Evolutionary conservation across 2,113 vertebrate species (phyloP).

Genomic region (Fregetta grallaria): DNA sequence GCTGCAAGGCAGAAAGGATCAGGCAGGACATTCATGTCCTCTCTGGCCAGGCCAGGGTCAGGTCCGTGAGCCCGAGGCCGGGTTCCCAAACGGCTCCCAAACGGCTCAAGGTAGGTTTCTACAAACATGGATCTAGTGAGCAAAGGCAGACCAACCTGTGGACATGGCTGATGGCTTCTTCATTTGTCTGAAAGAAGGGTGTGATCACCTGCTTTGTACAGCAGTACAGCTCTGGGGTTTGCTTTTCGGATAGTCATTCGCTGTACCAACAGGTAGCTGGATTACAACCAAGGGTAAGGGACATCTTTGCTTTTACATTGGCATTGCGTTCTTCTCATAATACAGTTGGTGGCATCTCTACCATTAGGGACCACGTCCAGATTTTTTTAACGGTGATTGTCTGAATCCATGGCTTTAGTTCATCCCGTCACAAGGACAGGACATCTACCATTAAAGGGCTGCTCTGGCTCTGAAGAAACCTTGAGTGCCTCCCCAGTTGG

Average conservation of each 20-base stretch:
- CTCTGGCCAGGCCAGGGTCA: background rate
- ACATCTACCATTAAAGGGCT: background rate
- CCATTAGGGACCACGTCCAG: background rate
- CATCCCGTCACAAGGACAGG: background rate
- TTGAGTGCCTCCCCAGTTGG: background rate
- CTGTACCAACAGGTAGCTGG: background rate
- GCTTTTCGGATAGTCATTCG: background rate
- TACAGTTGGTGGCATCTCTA: rapidly evolving
- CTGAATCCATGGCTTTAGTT: background rate
- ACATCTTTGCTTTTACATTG: background rate
- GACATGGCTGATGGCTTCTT: background rate
- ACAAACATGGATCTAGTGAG: background rate
- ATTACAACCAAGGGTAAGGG: background rate
- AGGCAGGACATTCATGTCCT: background rate
- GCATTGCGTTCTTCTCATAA: background rate
- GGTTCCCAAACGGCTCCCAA: background rate
- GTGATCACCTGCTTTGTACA: background rate
- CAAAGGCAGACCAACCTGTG: background rate
- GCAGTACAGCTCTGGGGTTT: background rate
- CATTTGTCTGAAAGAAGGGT: background rate
- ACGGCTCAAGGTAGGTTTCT: background rate
- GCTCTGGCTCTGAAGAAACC: background rate
- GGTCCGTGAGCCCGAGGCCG: rapidly evolving
- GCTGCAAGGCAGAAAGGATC: background rate
- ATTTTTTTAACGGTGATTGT: background rate